Percentiles rank a stretch among this genome's conserved stretches.
These are phyloP conservation scores for Cosmia trapezina DNA, from an alignment of 2,888 invertebrate species.

Conservation along the genomic window DNA sequence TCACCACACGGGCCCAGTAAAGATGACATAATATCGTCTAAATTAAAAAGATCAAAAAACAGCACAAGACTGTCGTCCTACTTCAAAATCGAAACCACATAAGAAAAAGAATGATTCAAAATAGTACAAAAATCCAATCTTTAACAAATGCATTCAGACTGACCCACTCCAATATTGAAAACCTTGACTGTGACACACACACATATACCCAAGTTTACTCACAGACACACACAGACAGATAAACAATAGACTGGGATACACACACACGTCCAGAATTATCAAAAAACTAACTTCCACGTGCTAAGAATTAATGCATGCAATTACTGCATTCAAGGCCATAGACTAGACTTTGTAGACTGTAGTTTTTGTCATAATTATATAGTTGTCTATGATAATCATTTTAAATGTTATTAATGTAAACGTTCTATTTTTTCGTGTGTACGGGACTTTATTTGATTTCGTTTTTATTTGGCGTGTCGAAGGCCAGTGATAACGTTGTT, in stretches of 20 bases:
- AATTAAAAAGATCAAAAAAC: not conserved
- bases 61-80: not conserved
- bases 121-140: conserved; percentile 7
- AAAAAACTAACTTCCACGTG: conserved; percentile 35
- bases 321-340: conserved; percentile 51
- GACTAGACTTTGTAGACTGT: conserved; percentile 49
- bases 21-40: not conserved
- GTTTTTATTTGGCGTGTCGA: conserved; percentile 28
- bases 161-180: conserved; percentile 16
- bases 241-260: conserved; percentile 40
- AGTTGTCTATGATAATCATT: conserved; percentile 21
- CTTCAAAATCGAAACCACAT: conserved; percentile 1
- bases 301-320: conserved; percentile 37
- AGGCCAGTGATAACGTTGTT: conserved; percentile 34
- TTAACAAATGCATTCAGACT: conserved; percentile 21
- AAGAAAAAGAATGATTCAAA: not conserved
- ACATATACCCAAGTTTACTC: not conserved
- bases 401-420: conserved; percentile 20
- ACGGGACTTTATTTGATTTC: conserved; percentile 29
- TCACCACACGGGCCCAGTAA: not conserved
- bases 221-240: conserved; percentile 19
- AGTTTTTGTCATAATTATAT: conserved; percentile 57
- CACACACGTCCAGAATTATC: conserved; percentile 14
- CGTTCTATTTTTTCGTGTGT: conserved; percentile 24
- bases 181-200: conserved; percentile 38